These are phyloP conservation scores for Neogale vison DNA, from an alignment of 2,113 vertebrate genomes.

Conservation along the genomic window DNA sequence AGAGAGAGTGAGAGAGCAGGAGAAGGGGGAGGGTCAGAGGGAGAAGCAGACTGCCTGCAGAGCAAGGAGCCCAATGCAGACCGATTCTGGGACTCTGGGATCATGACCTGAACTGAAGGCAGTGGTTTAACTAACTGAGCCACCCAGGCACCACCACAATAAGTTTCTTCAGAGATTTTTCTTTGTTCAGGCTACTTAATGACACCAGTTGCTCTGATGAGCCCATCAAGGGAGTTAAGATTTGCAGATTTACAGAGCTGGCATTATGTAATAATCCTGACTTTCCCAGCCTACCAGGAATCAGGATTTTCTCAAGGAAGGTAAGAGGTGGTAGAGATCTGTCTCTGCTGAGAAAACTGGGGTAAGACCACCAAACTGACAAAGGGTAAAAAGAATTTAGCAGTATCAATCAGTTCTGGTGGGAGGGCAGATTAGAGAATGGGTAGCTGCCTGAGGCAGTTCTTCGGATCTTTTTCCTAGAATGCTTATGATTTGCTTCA, in stretches of 20 bases:
- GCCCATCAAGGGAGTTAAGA: not conserved
- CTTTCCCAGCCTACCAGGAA: not conserved
- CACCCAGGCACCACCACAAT: too few species aligned
- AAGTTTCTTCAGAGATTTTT: not conserved
- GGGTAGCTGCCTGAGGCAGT: not conserved
- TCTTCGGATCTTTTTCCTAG: not conserved
- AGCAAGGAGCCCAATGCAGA: too few species aligned
- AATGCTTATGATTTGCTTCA: not conserved
- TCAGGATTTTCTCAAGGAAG: not conserved
- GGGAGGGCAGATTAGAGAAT: not conserved
- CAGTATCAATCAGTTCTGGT: not conserved
- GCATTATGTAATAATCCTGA: not conserved
- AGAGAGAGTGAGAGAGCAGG: too few species aligned
- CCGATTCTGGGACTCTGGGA: too few species aligned
- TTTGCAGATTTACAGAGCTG: not conserved
- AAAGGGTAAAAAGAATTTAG: not conserved
- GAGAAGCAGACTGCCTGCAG: too few species aligned
- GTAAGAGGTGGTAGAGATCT: not conserved
- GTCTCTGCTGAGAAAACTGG: not conserved
- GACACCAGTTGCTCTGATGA: not conserved
- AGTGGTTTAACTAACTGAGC: too few species aligned
- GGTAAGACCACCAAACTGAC: not conserved
- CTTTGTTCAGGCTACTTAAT: not conserved
- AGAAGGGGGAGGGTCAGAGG: too few species aligned
- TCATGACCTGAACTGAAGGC: too few species aligned